phyloP scores from a whole-genome alignment of 2,888 invertebrate genomes.

The Allophyes oxyacanthae region DNA sequence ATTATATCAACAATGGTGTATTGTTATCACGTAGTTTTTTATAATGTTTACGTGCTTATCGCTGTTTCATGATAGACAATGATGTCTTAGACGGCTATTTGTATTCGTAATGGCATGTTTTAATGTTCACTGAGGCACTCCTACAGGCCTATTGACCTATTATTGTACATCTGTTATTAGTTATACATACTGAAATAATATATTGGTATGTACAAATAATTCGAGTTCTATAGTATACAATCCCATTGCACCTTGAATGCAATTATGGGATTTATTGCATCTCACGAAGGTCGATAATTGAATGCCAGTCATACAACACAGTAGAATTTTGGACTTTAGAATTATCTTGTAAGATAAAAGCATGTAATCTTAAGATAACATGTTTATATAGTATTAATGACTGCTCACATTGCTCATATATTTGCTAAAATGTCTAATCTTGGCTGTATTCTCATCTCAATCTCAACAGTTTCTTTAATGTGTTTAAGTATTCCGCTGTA shows the following conservation, averaged over 20 bases:
- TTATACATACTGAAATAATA: neutral
- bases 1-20: constrained; percentile 68
- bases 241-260: neutral
- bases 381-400: constrained; percentile 10
- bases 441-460: no score
- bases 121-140: constrained; percentile 17
- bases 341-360: constrained; percentile 35
- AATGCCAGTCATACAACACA: constrained; percentile 11
- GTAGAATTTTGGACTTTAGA: constrained; percentile 14
- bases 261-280: constrained; percentile 4
- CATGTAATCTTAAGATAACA: constrained; percentile 23
- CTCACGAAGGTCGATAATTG: constrained; percentile 26
- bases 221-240: neutral
- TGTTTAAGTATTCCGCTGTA: no score
- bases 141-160: neutral
- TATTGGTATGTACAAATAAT: constrained; percentile 5
- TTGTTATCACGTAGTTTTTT: constrained; percentile 65
- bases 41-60: constrained; percentile 75
- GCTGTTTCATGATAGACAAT: constrained; percentile 33
- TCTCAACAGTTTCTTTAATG: no score
- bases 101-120: constrained; percentile 14
- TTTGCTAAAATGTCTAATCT: no score
- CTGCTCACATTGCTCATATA: no score
- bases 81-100: constrained; percentile 21
- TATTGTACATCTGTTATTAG: no score